A percentile compares a stretch with the other conserved stretches of the same genome.
phyloP scores from a whole-genome alignment of 2,797 vertebrate genomes.

The Macroramphosus scolopax region DNA sequence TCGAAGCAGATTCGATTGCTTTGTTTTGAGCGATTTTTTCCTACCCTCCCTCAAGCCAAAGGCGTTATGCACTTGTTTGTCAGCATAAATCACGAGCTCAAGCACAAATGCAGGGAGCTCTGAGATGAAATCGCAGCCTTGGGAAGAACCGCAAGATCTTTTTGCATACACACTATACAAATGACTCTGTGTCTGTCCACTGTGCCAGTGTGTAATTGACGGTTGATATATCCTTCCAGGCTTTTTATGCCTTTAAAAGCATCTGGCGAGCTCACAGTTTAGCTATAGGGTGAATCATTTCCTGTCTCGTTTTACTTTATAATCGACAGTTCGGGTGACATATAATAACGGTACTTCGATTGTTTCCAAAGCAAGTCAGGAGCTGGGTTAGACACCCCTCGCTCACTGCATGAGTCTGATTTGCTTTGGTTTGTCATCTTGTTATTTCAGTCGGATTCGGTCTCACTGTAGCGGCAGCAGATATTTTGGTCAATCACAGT shows the following conservation, averaged over 20 bases:
- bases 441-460: constrained; percentile 61
- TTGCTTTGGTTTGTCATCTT: constrained; percentile 55
- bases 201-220: constrained; percentile 66
- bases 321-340: constrained; percentile 19
- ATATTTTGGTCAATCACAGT: constrained; percentile 68
- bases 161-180: constrained; percentile 71
- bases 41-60: constrained; percentile 21
- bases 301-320: constrained; percentile 16
- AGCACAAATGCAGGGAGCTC: constrained; percentile 51
- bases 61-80: constrained; percentile 55
- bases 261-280: constrained; percentile 13
- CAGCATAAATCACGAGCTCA: constrained; percentile 48
- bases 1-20: constrained; percentile 18
- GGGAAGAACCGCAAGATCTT: constrained; percentile 74
- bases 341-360: constrained; percentile 4
- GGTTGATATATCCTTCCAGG: constrained; percentile 56
- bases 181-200: constrained; percentile 67
- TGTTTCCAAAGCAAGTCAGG: constrained; percentile 8
- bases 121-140: constrained; percentile 71
- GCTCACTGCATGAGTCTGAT: constrained; percentile 44
- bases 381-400: constrained; percentile 39
- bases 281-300: constrained; percentile 25
- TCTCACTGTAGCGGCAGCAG: constrained; percentile 48
- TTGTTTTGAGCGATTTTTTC: constrained; percentile 24
- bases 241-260: constrained; percentile 37